Evolutionary conservation across 2,113 vertebrate species (phyloP).

Genomic region (Noturus placidus): DNA sequence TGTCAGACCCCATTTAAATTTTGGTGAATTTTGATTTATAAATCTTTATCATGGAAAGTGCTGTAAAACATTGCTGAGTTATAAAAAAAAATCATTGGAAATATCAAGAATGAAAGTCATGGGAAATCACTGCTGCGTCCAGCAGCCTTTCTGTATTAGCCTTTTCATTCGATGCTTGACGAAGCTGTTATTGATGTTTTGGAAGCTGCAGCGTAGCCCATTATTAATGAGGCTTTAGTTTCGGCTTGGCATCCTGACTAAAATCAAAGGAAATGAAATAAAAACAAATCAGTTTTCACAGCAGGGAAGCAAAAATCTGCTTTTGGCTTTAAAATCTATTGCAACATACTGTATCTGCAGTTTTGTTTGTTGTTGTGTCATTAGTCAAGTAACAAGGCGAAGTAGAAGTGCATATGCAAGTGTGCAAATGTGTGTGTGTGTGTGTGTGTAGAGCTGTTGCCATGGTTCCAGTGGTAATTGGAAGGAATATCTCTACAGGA

Average conservation of each 20-base stretch:
- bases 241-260: slow-evolving; percentile 16
- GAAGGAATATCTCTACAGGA: neutral
- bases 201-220: neutral
- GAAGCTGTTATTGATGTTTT: slow-evolving; percentile 20
- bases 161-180: slow-evolving; percentile 21
- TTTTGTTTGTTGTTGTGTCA: slow-evolving; percentile 18
- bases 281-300: slow-evolving; percentile 26
- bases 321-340: slow-evolving; percentile 16
- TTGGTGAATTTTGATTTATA: neutral
- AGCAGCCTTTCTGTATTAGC: slow-evolving; percentile 5
- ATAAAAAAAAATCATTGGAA: neutral
- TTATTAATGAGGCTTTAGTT: slow-evolving; percentile 31
- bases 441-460: slow-evolving; percentile 8
- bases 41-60: slow-evolving; percentile 7
- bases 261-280: slow-evolving; percentile 32
- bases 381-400: slow-evolving; percentile 23
- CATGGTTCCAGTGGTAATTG: slow-evolving; percentile 7
- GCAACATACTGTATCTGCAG: slow-evolving; percentile 16
- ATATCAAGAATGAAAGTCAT: slow-evolving; percentile 4
- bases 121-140: slow-evolving; percentile 9
- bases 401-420: neutral
- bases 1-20: neutral
- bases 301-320: slow-evolving; percentile 19
- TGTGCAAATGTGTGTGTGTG: neutral
- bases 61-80: neutral